phyloP scores from a whole-genome alignment of 2,888 invertebrate genomes.

The Julus scandinavius region DNA sequence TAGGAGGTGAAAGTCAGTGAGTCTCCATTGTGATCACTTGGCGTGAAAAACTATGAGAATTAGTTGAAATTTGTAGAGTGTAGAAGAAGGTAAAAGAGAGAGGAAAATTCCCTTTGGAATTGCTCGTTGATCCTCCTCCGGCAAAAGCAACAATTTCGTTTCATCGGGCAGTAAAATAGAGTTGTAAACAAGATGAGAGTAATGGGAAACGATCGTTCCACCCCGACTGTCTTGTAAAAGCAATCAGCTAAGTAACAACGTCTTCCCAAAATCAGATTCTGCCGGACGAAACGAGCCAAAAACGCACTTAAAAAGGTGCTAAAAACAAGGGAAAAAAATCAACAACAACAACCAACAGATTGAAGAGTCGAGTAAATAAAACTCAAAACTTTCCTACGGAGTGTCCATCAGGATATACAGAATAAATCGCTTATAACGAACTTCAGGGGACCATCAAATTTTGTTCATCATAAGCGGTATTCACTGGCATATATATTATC shows the following conservation, averaged over 20 bases:
- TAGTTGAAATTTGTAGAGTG: no score
- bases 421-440: no score
- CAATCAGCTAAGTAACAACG: conserved; percentile 34
- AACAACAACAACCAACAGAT: background rate
- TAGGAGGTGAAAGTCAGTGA: no score
- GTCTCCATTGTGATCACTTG: no score
- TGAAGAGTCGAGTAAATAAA: background rate
- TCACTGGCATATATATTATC: no score
- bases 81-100: no score
- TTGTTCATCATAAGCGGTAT: no score
- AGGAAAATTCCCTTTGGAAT: no score
- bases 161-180: background rate
- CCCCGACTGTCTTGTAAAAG: conserved; percentile 14
- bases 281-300: background rate
- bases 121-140: background rate
- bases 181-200: conserved; percentile 26
- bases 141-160: background rate
- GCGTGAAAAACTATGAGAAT: no score
- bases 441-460: no score
- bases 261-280: background rate
- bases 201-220: conserved; percentile 16
- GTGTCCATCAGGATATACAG: no score
- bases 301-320: conserved; percentile 31
- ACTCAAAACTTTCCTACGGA: background rate
- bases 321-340: background rate